Conservation (phyloP, 1,140 invertebrate species). For the Ptiloglossa arizonensis region DNA sequence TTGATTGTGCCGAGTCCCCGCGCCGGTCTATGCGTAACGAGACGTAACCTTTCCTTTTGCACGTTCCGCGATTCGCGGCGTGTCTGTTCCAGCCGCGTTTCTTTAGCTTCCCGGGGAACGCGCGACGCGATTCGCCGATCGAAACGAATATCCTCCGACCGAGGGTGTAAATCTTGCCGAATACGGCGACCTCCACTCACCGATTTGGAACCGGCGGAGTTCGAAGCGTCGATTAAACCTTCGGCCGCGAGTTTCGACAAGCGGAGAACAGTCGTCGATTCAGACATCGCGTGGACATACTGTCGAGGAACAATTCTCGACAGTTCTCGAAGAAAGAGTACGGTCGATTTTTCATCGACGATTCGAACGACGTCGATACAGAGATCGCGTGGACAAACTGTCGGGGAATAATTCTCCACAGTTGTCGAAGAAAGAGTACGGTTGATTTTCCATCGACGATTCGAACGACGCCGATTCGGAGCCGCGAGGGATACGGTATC, state of each 20-base stretch:
- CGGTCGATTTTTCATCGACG: no score
- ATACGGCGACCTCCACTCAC: not conserved
- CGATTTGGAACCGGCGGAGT: not conserved
- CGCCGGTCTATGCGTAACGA: constrained; percentile 8
- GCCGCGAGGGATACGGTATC: not conserved
- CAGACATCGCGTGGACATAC: no score
- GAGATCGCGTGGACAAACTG: no score
- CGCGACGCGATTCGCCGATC: not conserved
- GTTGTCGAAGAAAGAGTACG: no score
- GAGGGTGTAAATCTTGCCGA: not conserved
- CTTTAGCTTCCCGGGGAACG: not conserved
- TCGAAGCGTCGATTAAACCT: not conserved
- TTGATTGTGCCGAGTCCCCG: constrained; percentile 3
- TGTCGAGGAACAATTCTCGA: no score
- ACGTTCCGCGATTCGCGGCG: constrained; percentile 26
- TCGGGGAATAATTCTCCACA: no score
- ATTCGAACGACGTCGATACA: no score
- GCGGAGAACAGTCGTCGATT: no score
- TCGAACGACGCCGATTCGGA: constrained; percentile 2
- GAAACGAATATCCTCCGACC: no score
- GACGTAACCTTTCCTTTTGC: constrained; percentile 39
- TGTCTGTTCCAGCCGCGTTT: constrained; percentile 13
- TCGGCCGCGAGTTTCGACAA: not conserved
- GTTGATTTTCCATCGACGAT: not conserved
- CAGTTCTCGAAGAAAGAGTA: no score